Evolutionary conservation across 2,797 vertebrate species (phyloP).

Genomic region (Valencia hispanica): DNA sequence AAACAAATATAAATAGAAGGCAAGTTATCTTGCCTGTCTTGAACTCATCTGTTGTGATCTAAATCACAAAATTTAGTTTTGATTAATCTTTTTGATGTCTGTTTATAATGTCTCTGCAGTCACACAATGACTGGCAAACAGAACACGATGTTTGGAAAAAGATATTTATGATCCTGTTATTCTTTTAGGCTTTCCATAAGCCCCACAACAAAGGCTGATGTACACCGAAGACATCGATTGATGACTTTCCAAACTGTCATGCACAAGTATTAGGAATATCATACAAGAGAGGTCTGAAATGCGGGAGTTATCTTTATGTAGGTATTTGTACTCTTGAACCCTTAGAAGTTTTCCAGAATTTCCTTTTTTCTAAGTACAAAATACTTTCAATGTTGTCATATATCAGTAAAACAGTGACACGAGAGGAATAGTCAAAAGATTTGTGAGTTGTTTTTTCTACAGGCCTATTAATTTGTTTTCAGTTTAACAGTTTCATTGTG

Average conservation of each 20-base stretch:
- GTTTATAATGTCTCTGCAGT: not conserved
- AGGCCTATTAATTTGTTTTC: not conserved
- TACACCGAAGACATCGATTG: not conserved
- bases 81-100: not conserved
- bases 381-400: not conserved
- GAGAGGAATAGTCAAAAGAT: not conserved
- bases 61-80: not conserved
- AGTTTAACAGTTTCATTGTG: not conserved
- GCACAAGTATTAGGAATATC: not conserved
- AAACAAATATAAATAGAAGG: not conserved
- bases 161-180: constrained; percentile 2
- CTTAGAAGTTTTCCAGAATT: no score
- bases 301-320: not conserved
- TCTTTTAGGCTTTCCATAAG: not conserved
- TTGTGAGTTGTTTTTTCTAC: not conserved
- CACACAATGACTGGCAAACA: not conserved
- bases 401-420: not conserved
- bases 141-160: not conserved
- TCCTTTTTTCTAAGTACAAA: not conserved
- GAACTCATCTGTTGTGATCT: not conserved
- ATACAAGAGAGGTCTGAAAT: not conserved
- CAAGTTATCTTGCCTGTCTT: not conserved
- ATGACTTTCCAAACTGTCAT: not conserved
- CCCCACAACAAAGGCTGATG: not conserved
- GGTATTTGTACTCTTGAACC: not conserved